A percentile compares a stretch with the other conserved stretches of the same genome.
Conservation (phyloP, 2,797 vertebrate genomes). For the Chromis chromis region DNA sequence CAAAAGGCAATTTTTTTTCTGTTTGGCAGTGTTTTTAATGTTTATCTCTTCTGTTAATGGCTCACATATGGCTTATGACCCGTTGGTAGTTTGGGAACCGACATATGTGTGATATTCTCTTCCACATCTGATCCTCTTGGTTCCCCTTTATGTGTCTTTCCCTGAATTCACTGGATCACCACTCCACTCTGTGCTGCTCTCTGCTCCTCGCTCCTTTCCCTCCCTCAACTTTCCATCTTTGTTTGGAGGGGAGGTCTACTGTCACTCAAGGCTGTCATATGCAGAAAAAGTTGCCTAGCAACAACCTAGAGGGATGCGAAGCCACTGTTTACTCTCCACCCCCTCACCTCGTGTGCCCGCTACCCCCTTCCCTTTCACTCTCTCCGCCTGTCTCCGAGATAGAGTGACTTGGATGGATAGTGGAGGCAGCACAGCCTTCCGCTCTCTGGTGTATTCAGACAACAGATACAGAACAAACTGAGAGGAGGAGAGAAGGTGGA, state of each 20-base stretch:
- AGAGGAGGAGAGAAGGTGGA: constrained; percentile 42
- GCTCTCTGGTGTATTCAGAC: constrained; percentile 61
- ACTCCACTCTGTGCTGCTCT: constrained; percentile 31
- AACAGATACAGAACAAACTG: constrained; percentile 62
- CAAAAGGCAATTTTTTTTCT: too few species aligned
- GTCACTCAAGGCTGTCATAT: constrained; percentile 78
- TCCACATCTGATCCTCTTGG: constrained; percentile 2
- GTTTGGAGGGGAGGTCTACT: constrained; percentile 70
- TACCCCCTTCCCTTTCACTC: constrained; percentile 39
- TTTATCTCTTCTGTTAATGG: not conserved
- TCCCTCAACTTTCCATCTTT: constrained; percentile 70
- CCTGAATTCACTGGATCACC: constrained; percentile 24
- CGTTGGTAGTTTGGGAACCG: not conserved
- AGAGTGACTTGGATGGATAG: constrained; percentile 55
- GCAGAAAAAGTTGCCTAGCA: constrained; percentile 82
- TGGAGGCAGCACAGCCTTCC: constrained; percentile 43
- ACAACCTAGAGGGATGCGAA: constrained; percentile 71
- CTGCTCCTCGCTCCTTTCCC: constrained; percentile 40
- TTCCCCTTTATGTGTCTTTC: constrained; percentile 10
- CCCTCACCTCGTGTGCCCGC: constrained; percentile 66
- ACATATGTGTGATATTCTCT: not conserved
- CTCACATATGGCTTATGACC: not conserved
- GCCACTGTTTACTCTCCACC: constrained; percentile 72
- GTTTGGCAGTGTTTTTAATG: not conserved
- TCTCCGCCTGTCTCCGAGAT: constrained; percentile 42